A percentile compares a stretch with the other conserved stretches of the same genome.
Conservation (phyloP, 1,140 invertebrate genomes). For the Sycophaga agraensis region DNA sequence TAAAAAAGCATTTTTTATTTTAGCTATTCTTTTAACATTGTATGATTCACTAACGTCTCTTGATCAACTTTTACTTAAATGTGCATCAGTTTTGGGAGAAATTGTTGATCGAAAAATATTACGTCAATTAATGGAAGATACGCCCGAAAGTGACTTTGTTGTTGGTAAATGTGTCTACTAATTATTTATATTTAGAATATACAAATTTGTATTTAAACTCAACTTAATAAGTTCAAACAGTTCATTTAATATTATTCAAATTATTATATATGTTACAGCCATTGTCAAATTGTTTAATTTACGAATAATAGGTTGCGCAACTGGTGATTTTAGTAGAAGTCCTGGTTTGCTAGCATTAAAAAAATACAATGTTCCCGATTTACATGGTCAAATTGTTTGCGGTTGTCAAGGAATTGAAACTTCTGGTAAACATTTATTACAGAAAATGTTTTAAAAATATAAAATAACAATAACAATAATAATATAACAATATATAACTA, state of each 20-base stretch:
- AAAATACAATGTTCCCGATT: background rate
- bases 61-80: constrained; percentile 65
- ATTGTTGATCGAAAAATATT: constrained; percentile 62
- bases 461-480: too few relatives aligned
- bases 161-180: too few relatives aligned
- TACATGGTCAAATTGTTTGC: constrained; percentile 34
- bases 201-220: constrained; percentile 48
- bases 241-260: background rate
- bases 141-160: constrained; percentile 48
- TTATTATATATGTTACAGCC: constrained; percentile 43
- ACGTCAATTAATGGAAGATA: constrained; percentile 55
- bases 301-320: constrained; percentile 62
- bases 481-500: too few relatives aligned
- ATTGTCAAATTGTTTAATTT: constrained; percentile 62
- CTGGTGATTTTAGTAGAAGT: constrained; percentile 58
- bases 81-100: constrained; percentile 62
- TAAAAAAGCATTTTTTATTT: too few relatives aligned
- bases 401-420: constrained; percentile 38
- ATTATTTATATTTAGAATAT: too few relatives aligned
- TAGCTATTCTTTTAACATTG: constrained; percentile 61
- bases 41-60: constrained; percentile 63
- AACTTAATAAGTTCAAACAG: background rate
- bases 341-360: constrained; percentile 17
- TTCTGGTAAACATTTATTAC: constrained; percentile 29
- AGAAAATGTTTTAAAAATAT: too few relatives aligned